These are phyloP conservation scores for Phoxinus dragarum DNA, from an alignment of 2,797 vertebrate genomes.

Conservation along the genomic window DNA sequence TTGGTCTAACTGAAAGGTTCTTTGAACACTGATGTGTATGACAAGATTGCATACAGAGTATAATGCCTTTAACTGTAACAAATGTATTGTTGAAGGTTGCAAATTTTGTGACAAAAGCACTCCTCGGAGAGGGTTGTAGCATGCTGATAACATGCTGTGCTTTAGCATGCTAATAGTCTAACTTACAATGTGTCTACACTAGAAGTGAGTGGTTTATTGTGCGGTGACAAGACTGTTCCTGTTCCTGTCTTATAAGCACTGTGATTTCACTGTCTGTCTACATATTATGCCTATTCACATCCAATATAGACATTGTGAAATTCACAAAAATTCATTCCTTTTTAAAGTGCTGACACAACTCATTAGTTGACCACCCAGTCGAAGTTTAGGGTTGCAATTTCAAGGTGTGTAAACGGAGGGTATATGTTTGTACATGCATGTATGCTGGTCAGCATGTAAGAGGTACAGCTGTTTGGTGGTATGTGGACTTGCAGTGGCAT, in stretches of 20 bases:
- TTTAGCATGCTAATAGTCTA: constrained; percentile 1
- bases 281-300: constrained; percentile 1
- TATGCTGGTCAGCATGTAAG: constrained; percentile 32
- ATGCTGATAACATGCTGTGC: constrained; percentile 13
- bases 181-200: not conserved
- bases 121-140: not conserved
- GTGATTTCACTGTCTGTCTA: constrained; percentile 1
- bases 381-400: constrained; percentile 1
- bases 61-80: not conserved
- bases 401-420: not conserved
- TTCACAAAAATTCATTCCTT: not conserved
- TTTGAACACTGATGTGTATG: not conserved
- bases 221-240: not conserved
- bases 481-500: constrained; percentile 71
- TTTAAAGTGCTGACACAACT: not conserved
- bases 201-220: not conserved
- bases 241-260: not conserved
- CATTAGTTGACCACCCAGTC: not conserved
- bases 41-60: too few species aligned
- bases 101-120: not conserved
- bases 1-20: not conserved
- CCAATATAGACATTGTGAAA: not conserved
- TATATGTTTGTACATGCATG: constrained; percentile 17
- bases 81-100: not conserved
- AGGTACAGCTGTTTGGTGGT: constrained; percentile 77